These are phyloP conservation scores for Mesembrinibis cayennensis DNA, from an alignment of 2,113 vertebrate species.

Conservation along the genomic window DNA sequence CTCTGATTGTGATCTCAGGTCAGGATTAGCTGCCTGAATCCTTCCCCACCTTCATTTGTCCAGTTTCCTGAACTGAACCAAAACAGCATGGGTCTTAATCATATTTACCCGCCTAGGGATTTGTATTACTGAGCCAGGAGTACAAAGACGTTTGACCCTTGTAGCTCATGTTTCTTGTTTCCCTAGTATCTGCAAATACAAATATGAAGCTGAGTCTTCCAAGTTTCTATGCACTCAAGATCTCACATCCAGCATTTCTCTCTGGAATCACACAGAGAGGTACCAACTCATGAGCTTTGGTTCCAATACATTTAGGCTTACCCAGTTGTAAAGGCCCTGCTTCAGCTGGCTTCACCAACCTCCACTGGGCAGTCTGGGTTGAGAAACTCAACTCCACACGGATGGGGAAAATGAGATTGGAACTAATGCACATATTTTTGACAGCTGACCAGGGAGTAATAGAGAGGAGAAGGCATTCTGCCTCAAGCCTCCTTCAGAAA, in stretches of 20 bases:
- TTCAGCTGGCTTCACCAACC: neutral
- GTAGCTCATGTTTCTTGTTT: neutral
- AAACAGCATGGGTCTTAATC: neutral
- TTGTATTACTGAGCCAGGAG: neutral
- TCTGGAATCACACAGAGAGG: neutral
- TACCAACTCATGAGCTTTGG: rapidly evolving
- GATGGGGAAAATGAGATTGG: neutral
- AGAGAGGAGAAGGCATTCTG: neutral
- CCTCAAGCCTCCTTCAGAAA: neutral
- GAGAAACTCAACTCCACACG: neutral
- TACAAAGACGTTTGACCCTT: neutral
- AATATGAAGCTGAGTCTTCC: neutral
- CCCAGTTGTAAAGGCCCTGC: neutral
- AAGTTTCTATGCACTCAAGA: neutral
- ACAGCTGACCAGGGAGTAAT: neutral
- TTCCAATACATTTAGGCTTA: neutral
- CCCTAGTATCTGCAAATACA: neutral
- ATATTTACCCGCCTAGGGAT: neutral
- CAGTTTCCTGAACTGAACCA: neutral
- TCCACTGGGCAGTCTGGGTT: neutral
- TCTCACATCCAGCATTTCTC: neutral
- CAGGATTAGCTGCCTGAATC: neutral
- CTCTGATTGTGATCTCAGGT: neutral
- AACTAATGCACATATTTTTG: neutral
- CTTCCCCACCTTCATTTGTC: neutral